phyloP scores from a whole-genome alignment of 2,797 vertebrate genomes.

The Eremophila alpestris region DNA sequence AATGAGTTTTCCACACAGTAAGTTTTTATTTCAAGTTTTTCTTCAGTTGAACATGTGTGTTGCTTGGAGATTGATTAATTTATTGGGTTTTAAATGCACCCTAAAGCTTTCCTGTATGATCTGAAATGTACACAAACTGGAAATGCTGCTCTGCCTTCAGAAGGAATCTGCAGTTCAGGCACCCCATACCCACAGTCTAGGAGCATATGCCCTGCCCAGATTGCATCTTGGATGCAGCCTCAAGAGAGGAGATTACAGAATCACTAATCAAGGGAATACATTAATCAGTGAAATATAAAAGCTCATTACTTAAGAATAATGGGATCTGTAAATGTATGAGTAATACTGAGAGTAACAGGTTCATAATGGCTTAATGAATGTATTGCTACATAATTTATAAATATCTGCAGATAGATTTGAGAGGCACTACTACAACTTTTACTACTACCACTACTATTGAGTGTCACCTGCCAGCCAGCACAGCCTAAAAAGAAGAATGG shows the following conservation, averaged over 20 bases:
- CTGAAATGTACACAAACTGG: neutral
- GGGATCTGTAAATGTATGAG: neutral
- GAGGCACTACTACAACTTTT: neutral
- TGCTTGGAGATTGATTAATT: neutral
- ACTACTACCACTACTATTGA: neutral
- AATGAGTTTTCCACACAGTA: neutral
- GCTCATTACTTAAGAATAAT: slow-evolving; percentile 8
- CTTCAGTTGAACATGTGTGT: neutral
- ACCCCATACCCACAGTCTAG: neutral
- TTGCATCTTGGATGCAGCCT: neutral
- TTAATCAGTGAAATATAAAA: slow-evolving; percentile 10
- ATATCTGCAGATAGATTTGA: neutral
- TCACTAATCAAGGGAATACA: neutral
- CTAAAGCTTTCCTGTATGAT: neutral
- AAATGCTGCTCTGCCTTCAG: neutral
- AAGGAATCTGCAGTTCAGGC: neutral
- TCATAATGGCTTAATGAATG: slow-evolving; percentile 15
- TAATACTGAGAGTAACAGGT: neutral
- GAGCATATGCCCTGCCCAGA: neutral
- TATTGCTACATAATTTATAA: neutral
- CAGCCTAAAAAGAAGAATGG: neutral
- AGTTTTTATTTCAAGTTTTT: neutral
- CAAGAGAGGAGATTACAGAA: neutral
- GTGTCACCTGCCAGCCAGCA: neutral
- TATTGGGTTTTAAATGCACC: neutral